Conservation (phyloP, 2,113 vertebrate species). For the Thryonomys swinderianus region DNA sequence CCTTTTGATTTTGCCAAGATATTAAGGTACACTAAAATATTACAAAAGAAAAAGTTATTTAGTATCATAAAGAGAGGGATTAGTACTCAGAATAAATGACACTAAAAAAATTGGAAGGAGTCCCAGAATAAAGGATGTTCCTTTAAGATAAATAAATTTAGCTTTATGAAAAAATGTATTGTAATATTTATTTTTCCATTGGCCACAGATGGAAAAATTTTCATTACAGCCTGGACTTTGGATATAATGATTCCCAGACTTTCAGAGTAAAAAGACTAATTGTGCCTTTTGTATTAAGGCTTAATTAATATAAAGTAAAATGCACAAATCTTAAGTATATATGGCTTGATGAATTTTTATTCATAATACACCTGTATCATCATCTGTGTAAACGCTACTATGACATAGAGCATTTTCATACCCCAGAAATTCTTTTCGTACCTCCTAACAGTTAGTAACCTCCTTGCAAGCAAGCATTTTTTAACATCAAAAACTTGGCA, state of each 20-base stretch:
- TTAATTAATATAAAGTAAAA: not conserved
- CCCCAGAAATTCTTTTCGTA: not conserved
- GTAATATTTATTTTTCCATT: not conserved
- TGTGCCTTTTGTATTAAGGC: not conserved
- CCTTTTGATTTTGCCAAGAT: conserved; percentile 24
- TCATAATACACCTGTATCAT: not conserved
- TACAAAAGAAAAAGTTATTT: not conserved
- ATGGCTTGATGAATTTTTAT: conserved; percentile 12
- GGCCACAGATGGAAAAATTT: not conserved
- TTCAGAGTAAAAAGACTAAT: not conserved
- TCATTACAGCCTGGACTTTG: not conserved
- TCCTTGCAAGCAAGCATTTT: not conserved
- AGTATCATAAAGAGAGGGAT: not conserved
- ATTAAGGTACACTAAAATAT: not conserved
- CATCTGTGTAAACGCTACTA: not conserved
- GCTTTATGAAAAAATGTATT: not conserved
- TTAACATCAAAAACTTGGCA: not conserved
- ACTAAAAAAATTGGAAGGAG: not conserved
- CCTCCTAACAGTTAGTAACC: not conserved
- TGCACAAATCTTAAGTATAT: not conserved
- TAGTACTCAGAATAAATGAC: not conserved
- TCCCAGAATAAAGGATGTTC: not conserved
- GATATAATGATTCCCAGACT: not conserved
- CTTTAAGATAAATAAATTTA: conserved; percentile 46
- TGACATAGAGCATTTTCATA: not conserved